Evolutionary conservation across 2,888 invertebrate genomes (phyloP), one percentile per base, ranked within the genome.

Genomic region (Automeris io): DNA sequence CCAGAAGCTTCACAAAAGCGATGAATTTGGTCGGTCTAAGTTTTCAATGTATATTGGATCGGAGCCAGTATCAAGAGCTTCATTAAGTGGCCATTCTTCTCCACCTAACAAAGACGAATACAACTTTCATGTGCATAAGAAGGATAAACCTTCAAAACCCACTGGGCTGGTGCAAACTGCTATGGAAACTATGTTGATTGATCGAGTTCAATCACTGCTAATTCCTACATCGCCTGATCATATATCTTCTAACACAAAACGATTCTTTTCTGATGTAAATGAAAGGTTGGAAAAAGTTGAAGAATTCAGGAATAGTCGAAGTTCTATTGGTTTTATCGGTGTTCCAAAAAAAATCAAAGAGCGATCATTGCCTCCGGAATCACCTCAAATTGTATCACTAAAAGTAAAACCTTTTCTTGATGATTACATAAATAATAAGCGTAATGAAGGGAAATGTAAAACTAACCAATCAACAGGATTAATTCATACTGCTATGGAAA

Each of bases 111-210:
- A 57, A 46, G 69, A 72, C 8, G 70, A 70, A 34, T 52, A 61
- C 35, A 71, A 70, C 25, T 67, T 64, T 34, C 67, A 57, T 34
- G 47, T 47, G 2, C 47, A 49, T 25, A 67, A 57, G 45, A 73
- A 60, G 51, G 73, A 69, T 21, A 74, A 67, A 47, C 45, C 61
- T 13, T 51, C 77, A 1, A 83, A 80, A 48, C 63, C 79, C 0
- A 65, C 73, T 1, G 79, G 88, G 5, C 49, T 89, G 33, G 55
- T 89, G 31, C 85, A 86, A 37, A 88, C 88, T 12, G 90, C 89
- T 13, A 85, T 89, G 74, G 86, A 88, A 57, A 88, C 88, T 26
- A 89, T 89, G 40, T 70, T 89, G 6, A 78, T 88, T 45, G 89
- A 90, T 46, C 87, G 80, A 66, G 86, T 89, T 1, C 87, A 83